phyloP scores from a whole-genome alignment of 2,113 vertebrate genomes.

The Syrmaticus mikado region DNA sequence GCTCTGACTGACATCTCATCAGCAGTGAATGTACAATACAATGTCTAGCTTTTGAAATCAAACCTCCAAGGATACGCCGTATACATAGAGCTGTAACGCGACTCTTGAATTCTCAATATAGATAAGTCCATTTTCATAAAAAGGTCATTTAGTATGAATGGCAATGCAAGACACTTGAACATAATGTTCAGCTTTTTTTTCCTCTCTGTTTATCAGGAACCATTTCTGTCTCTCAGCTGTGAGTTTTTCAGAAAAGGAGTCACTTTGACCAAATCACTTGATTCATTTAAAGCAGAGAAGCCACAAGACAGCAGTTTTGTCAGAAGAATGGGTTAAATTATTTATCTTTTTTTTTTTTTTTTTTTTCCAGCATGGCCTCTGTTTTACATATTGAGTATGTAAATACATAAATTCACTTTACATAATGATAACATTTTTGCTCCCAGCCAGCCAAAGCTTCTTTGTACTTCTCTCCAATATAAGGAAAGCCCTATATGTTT shows the following conservation, averaged over 20 bases:
- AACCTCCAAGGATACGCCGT: neutral
- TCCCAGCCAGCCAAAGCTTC: neutral
- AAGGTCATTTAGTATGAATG: neutral
- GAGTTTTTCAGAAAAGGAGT: neutral
- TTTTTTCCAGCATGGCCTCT: neutral
- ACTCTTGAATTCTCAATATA: conserved; percentile 39
- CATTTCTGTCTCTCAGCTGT: neutral
- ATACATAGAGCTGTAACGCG: neutral
- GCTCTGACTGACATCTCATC: conserved; percentile 45
- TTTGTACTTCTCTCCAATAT: neutral
- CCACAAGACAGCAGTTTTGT: neutral
- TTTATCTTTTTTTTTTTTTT: neutral
- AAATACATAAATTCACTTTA: neutral
- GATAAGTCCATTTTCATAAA: neutral
- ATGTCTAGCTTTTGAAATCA: conserved; percentile 56
- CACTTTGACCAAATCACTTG: neutral
- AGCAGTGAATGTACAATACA: conserved; percentile 23
- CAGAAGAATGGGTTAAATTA: neutral
- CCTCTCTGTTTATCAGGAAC: neutral
- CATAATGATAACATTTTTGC: fast-evolving
- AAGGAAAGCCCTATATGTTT: neutral
- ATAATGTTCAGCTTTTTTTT: neutral
- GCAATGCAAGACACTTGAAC: neutral
- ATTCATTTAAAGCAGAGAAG: neutral
- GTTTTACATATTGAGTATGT: neutral